Evolutionary conservation across 2,113 vertebrate genomes (phyloP).

Genomic region (Ploceus nigricollis): DNA sequence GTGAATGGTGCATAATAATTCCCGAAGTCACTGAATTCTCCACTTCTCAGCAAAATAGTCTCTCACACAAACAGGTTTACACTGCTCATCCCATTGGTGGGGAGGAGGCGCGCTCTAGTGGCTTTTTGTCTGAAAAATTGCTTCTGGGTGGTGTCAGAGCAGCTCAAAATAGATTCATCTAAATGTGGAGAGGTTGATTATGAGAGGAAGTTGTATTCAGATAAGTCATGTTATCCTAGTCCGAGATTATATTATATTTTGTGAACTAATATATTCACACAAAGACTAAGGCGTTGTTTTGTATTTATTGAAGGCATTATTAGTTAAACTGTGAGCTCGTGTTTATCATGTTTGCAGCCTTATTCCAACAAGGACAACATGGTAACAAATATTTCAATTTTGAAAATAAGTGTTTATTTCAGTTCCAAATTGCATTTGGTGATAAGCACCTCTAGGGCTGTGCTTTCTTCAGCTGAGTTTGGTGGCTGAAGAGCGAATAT

Average conservation of each 20-base stretch:
- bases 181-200: background rate
- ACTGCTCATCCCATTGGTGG: background rate
- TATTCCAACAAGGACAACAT: background rate
- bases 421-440: background rate
- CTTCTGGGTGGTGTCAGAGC: background rate
- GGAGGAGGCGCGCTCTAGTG: slow-evolving; percentile 69
- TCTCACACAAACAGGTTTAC: background rate
- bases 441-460: background rate
- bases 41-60: slow-evolving; percentile 8
- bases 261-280: background rate
- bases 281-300: background rate
- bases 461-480: background rate
- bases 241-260: background rate
- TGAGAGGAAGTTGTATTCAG: background rate
- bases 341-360: background rate
- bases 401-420: background rate
- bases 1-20: slow-evolving; percentile 73
- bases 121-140: background rate
- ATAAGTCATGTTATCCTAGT: background rate
- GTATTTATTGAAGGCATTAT: background rate
- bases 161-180: background rate
- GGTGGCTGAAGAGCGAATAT: background rate
- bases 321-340: background rate
- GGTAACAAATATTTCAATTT: background rate
- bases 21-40: slow-evolving; percentile 55